Conservation (phyloP, 2,113 vertebrate genomes). For the Phyllostomus hastatus region DNA sequence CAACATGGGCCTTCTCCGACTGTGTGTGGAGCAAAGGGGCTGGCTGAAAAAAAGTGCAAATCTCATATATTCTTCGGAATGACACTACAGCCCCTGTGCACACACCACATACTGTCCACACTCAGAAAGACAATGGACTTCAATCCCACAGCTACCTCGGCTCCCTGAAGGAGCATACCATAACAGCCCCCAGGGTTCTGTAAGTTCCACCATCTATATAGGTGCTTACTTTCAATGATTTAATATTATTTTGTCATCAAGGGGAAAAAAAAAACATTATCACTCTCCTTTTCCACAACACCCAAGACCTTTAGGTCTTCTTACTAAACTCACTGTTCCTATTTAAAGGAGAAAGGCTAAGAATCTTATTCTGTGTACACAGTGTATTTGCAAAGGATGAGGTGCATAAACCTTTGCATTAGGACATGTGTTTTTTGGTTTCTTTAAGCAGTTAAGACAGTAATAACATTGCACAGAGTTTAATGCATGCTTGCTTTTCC, state of each 20-base stretch:
- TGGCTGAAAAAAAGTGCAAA: background rate
- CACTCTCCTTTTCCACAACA: background rate
- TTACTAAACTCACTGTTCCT: background rate
- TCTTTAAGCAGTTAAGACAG: background rate
- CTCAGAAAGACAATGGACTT: background rate
- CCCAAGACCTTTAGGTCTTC: background rate
- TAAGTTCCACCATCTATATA: too few relatives aligned
- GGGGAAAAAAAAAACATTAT: background rate
- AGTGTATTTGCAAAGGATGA: background rate
- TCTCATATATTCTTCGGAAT: background rate
- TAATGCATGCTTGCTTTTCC: background rate
- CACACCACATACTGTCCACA: accelerated
- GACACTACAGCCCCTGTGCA: accelerated
- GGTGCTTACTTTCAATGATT: background rate
- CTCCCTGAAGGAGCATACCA: background rate
- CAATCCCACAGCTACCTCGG: background rate
- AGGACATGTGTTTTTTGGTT: background rate
- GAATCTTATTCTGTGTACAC: accelerated
- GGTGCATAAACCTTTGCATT: background rate
- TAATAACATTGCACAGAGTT: background rate
- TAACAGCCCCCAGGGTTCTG: background rate
- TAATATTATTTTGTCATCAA: background rate
- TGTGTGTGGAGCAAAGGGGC: background rate
- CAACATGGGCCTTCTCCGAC: background rate
- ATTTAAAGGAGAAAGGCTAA: background rate